Conservation (phyloP, 1,140 invertebrate species). For the Dolichoris vasculosae region DNA sequence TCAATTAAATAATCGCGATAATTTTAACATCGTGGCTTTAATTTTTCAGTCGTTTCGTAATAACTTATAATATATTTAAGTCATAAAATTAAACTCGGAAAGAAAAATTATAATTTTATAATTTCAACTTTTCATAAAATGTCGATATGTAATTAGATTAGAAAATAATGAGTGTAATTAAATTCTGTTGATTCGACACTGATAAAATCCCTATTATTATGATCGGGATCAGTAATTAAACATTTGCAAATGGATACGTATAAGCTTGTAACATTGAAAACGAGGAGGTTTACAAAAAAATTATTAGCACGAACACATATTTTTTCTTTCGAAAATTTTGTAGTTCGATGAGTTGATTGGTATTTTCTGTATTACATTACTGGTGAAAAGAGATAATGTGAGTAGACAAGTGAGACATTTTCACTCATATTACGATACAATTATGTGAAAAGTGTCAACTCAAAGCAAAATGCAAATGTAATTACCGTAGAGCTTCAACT, state of each 20-base stretch:
- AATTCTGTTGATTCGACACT: neutral
- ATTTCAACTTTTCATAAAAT: neutral
- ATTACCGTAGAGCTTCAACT: constrained; percentile 32
- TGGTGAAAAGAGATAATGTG: constrained; percentile 20
- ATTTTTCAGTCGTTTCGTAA: too few relatives aligned
- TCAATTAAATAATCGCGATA: too few relatives aligned
- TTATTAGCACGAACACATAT: too few relatives aligned
- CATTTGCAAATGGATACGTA: too few relatives aligned
- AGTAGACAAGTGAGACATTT: constrained; percentile 21
- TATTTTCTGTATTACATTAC: constrained; percentile 25
- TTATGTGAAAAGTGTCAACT: constrained; percentile 32
- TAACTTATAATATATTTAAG: too few relatives aligned
- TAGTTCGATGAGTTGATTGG: neutral
- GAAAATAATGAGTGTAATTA: neutral
- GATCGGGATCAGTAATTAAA: too few relatives aligned
- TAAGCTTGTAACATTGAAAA: too few relatives aligned
- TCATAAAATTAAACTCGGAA: too few relatives aligned
- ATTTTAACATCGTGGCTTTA: too few relatives aligned
- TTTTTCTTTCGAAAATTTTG: neutral
- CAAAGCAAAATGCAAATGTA: constrained; percentile 35
- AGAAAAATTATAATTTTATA: neutral
- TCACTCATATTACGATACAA: constrained; percentile 35
- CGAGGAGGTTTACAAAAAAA: too few relatives aligned
- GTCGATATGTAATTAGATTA: neutral
- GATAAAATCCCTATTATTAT: neutral